A percentile compares a stretch with the other conserved stretches of the same genome.
Evolutionary conservation across 2,888 invertebrate species (phyloP).

Genomic region (Erebia ligea): DNA sequence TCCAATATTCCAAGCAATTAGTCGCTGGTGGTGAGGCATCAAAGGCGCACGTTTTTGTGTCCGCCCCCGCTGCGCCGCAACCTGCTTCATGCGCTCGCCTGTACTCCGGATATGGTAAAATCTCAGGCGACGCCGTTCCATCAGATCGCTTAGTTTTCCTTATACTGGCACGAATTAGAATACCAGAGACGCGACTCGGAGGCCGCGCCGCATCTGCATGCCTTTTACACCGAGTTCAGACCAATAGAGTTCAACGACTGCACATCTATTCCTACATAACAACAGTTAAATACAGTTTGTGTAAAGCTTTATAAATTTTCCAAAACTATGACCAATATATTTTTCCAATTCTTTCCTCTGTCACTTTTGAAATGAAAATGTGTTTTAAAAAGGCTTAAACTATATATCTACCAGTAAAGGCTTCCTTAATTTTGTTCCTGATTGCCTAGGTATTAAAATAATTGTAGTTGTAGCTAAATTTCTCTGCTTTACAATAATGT

Average conservation of each 20-base stretch:
- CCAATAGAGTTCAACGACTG: slow-evolving; percentile 6
- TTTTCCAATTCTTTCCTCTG: too few relatives aligned
- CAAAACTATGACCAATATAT: not conserved
- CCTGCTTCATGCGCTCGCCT: not conserved
- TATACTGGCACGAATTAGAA: slow-evolving; percentile 32
- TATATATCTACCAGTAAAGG: too few relatives aligned
- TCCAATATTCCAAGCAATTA: slow-evolving; percentile 11
- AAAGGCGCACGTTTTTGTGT: slow-evolving; percentile 5
- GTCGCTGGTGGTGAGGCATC: not conserved
- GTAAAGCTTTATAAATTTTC: not conserved
- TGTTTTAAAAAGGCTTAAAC: too few relatives aligned
- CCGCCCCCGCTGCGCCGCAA: slow-evolving; percentile 1
- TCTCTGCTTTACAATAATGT: too few relatives aligned
- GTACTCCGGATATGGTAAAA: slow-evolving; percentile 26
- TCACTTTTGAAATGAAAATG: too few relatives aligned
- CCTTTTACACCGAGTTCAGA: slow-evolving; percentile 7
- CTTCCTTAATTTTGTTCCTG: too few relatives aligned
- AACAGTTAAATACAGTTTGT: not conserved
- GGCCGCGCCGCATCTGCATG: slow-evolving; percentile 8
- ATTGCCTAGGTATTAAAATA: too few relatives aligned
- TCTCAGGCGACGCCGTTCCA: slow-evolving; percentile 23
- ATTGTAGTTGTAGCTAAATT: too few relatives aligned
- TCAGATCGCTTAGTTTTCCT: slow-evolving; percentile 25
- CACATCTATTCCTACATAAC: not conserved
- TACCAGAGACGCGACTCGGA: slow-evolving; percentile 30